These are phyloP conservation scores for Tipula unca DNA, from an alignment of 2,888 invertebrate species.

Conservation along the genomic window DNA sequence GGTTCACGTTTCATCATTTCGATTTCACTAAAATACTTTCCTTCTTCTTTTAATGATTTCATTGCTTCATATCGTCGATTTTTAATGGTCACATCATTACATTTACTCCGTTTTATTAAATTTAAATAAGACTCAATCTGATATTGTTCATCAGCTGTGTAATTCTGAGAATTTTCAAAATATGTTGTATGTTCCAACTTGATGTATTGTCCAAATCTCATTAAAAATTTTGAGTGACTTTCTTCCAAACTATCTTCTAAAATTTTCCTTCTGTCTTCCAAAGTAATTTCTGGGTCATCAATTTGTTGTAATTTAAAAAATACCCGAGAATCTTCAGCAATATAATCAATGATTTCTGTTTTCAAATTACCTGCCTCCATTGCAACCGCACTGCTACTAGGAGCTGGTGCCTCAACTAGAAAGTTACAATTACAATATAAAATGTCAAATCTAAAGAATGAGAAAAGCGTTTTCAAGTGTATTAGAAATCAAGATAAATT, in stretches of 20 bases:
- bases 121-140: conserved; percentile 56
- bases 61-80: conserved; percentile 79
- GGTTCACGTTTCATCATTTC: conserved; percentile 93
- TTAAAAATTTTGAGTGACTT: conserved; percentile 62
- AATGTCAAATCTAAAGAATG: background rate
- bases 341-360: conserved; percentile 51
- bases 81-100: conserved; percentile 50
- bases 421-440: background rate
- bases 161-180: conserved; percentile 46
- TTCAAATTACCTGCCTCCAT: background rate
- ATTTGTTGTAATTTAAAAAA: conserved; percentile 77
- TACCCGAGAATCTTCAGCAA: conserved; percentile 52
- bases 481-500: background rate
- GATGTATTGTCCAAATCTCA: conserved; percentile 67
- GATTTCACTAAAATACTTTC: conserved; percentile 68
- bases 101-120: conserved; percentile 50
- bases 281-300: conserved; percentile 63
- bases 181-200: conserved; percentile 58
- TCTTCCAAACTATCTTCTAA: conserved; percentile 54
- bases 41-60: conserved; percentile 57
- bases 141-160: conserved; percentile 39
- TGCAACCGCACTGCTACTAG: background rate
- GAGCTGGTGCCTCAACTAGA: background rate
- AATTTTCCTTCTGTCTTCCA: conserved; percentile 59
- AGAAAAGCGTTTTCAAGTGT: background rate